These are phyloP conservation scores for Ispidina lecontei DNA, from an alignment of 2,797 vertebrate genomes.

Conservation along the genomic window DNA sequence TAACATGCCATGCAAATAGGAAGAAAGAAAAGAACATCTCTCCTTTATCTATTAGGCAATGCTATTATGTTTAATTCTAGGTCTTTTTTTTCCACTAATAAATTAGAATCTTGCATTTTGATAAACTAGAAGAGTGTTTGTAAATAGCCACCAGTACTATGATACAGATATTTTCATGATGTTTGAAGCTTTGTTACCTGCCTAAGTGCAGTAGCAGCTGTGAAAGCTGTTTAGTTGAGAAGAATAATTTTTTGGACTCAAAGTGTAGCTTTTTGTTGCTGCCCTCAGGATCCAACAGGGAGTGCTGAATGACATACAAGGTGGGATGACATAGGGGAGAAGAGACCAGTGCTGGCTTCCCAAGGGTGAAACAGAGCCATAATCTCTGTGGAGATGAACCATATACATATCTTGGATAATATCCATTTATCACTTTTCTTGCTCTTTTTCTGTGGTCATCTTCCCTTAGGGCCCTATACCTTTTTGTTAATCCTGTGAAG, in stretches of 20 bases:
- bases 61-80: neutral
- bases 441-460: neutral
- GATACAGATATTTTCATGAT: neutral
- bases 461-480: fast-evolving
- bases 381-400: neutral
- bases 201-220: neutral
- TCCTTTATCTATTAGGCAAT: neutral
- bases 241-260: neutral
- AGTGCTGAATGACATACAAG: neutral
- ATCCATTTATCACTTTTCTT: neutral
- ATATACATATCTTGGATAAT: neutral
- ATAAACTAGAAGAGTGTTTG: neutral
- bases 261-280: neutral
- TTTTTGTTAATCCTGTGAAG: neutral
- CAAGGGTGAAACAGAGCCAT: neutral
- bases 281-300: neutral
- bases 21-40: neutral
- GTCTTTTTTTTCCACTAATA: neutral
- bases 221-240: neutral
- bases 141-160: neutral
- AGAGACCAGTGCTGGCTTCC: neutral
- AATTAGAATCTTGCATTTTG: neutral
- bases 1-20: neutral
- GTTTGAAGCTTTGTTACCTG: neutral
- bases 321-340: neutral